phyloP scores from a whole-genome alignment of 2,797 vertebrate genomes.

The Chelon labrosus region DNA sequence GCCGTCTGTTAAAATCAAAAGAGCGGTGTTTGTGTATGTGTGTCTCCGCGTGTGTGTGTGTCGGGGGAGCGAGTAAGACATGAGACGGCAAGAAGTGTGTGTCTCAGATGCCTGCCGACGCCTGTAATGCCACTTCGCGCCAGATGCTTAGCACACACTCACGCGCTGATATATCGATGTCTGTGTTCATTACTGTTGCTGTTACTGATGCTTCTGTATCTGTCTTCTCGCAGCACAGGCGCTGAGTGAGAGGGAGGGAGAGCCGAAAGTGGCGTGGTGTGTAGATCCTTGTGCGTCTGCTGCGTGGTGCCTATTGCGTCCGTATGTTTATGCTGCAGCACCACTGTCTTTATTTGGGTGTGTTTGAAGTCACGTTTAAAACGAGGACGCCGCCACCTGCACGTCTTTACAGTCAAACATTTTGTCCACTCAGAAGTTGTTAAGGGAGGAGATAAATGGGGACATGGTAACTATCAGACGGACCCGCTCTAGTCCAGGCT shows the following conservation, averaged over 20 bases:
- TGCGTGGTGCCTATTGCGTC: conserved; percentile 18
- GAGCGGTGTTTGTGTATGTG: conserved; percentile 51
- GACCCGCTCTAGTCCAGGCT: background rate
- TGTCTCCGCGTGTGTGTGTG: conserved; percentile 38
- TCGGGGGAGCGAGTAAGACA: conserved; percentile 65
- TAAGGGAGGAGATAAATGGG: background rate
- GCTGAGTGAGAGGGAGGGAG: conserved; percentile 50
- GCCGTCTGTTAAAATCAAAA: conserved; percentile 78
- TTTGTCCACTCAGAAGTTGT: background rate
- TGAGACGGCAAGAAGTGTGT: conserved; percentile 65
- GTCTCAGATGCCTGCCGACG: conserved; percentile 74
- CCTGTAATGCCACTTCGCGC: conserved; percentile 73
- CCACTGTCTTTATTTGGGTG: conserved; percentile 21
- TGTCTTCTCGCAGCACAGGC: conserved; percentile 61
- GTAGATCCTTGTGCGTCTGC: conserved; percentile 34
- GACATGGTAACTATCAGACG: background rate
- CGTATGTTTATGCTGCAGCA: conserved; percentile 15
- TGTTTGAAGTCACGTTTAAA: conserved; percentile 33
- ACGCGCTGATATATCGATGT: conserved; percentile 79
- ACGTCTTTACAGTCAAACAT: conserved; percentile 24
- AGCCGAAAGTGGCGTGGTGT: conserved; percentile 45
- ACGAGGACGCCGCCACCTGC: conserved; percentile 5
- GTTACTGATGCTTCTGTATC: conserved; percentile 74
- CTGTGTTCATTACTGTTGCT: conserved; percentile 85
- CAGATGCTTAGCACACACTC: conserved; percentile 77